Conservation (phyloP, 2,888 invertebrate species). For the Eupithecia pulchellata region DNA sequence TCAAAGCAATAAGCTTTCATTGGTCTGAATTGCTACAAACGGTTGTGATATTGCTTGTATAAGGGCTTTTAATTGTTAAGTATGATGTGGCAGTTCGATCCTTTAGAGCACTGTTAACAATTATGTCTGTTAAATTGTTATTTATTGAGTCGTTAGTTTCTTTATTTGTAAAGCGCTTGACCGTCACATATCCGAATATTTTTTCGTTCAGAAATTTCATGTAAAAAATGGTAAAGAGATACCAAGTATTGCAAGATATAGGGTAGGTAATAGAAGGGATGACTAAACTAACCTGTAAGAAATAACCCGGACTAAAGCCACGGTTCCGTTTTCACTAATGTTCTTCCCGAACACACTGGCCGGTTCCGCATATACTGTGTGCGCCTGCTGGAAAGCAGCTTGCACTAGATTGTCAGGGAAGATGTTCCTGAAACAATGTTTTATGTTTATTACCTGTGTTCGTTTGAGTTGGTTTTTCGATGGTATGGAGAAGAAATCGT, state of each 20-base stretch:
- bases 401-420: constrained; percentile 96
- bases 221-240: not conserved
- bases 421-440: constrained; percentile 88
- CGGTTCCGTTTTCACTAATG: constrained; percentile 79
- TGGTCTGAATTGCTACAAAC: constrained; percentile 28
- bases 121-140: not conserved
- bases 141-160: not conserved
- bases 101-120: not conserved
- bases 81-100: not conserved
- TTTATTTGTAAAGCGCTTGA: too few relatives aligned
- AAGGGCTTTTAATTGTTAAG: constrained; percentile 11
- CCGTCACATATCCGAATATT: too few relatives aligned
- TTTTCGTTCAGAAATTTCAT: not conserved
- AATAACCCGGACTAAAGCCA: constrained; percentile 68
- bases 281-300: constrained; percentile 68
- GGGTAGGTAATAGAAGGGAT: too few relatives aligned
- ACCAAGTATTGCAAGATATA: not conserved
- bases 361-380: constrained; percentile 89
- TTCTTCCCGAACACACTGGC: constrained; percentile 82
- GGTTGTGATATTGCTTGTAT: constrained; percentile 18
- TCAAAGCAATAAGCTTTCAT: constrained; percentile 26
- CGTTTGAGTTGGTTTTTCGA: too few relatives aligned
- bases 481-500: too few relatives aligned
- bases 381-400: constrained; percentile 94
- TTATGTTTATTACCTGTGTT: too few relatives aligned